Evolutionary conservation across 2,888 invertebrate species (phyloP), one percentile per base, ranked within the genome.

Genomic region (Trissolcus japonicus): DNA sequence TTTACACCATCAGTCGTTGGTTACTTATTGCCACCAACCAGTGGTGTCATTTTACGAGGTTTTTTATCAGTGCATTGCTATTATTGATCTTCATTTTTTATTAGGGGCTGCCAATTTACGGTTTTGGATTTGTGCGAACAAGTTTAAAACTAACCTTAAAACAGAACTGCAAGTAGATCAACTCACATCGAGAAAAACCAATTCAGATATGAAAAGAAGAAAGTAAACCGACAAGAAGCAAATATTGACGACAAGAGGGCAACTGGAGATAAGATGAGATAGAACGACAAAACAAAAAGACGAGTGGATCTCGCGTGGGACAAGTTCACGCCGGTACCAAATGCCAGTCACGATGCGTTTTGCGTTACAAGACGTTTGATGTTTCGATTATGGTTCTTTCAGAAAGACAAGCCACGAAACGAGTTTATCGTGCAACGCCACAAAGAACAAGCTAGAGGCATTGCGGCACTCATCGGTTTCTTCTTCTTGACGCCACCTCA

Each of bases 351-450:
- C 79, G 81, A 80, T 76, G 80, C 78, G 80, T 77, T 80, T 81
- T 81, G 76, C 66, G 60, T 79, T 82, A 84, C 84, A 84, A 81
- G 80, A 81, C 69, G 79, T 81, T 80, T 80, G 80, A 80, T 80
- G 80, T 80, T 80, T 81, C 80, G 81, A 82, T 82, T 80, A 81
- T 81, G 80, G 77, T 81, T 79, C 79, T 79, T 82, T 81, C 80
- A 81, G 79, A 80, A 80, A 81, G 81, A 81, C 79, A 79, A 76
- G 65, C 63, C 74, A 65, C 77, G 72, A 78, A 78, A 79, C 69
- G 74, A 79, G 79, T 79, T 79, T 74, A 79, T 79, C 66, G 73
- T 76, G 71, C 76, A 66, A 60, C 55, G 61, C 66, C 59, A 46
- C 72, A 55, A 63, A 68, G 63, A 63, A 76, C 65, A 76, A 69